These are phyloP conservation scores for Sander vitreus DNA, from an alignment of 2,113 vertebrate species.

Conservation along the genomic window DNA sequence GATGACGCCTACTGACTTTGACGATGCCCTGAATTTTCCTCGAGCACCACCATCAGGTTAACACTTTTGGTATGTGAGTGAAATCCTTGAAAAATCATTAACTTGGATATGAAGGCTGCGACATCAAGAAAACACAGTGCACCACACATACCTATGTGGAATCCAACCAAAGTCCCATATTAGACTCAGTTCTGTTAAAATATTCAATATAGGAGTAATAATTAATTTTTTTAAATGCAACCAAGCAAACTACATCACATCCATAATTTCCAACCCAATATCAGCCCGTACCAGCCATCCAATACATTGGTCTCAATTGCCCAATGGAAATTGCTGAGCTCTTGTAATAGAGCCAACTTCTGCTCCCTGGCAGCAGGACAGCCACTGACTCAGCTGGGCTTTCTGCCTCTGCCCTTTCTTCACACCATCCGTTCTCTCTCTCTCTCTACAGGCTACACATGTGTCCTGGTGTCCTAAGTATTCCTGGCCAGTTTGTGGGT, in stretches of 20 bases:
- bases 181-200: not conserved
- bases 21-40: not conserved
- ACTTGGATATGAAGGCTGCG: not conserved
- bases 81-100: too few relatives aligned
- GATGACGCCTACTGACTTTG: not conserved
- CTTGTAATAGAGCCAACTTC: conserved; percentile 22
- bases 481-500: conserved; percentile 33
- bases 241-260: conserved; percentile 1
- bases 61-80: not conserved
- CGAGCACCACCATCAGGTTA: not conserved
- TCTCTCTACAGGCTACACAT: conserved; percentile 25
- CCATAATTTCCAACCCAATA: not conserved
- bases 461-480: conserved; percentile 20
- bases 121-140: not conserved
- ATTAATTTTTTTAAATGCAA: conserved; percentile 25
- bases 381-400: conserved; percentile 22
- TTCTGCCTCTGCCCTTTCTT: conserved; percentile 14
- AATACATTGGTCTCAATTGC: conserved; percentile 2
- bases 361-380: conserved; percentile 24
- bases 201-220: not conserved
- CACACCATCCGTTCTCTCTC: not conserved
- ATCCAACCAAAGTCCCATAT: not conserved
- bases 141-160: not conserved
- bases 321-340: conserved; percentile 30
- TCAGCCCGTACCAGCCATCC: conserved; percentile 6